Base-by-base conservation (phyloP, 2,797 vertebrate species). In the Microctenopoma lineatum region DNA sequence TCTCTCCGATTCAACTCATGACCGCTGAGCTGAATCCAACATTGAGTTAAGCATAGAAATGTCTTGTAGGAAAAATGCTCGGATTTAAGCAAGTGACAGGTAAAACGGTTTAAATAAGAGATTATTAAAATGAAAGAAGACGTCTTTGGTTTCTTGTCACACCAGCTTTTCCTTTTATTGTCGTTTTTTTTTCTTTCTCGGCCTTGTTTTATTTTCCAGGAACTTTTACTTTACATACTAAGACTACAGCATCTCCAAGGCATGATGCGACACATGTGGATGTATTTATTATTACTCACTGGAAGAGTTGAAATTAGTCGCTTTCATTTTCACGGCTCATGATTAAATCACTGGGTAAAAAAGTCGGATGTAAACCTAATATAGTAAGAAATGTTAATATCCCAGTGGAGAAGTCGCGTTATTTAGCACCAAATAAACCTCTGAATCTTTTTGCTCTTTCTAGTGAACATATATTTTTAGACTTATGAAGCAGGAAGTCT, bases 11-110 rank as follows among this genome's bases (percentile, higher is more conserved):
- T 84, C 59, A 21, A 1, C 50, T 59, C 73, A 13, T 26, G 61
- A 73, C 69, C 63, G 34, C 63, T 52, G 80, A 73, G 59, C 74
- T 46, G 65, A 65, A 70, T 80, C 80, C 18, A 66, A 73, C 59
- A 18, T 65, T 56, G 59, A 41, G 73, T 64, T 42, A 59, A 66
- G 39, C 54, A 66, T 16, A 10, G 45, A 61, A 67, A 59, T 27
- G 56, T 44, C 63, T 60, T 55, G 59, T 44, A 46, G 63, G 27
- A 62, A 36, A 27, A 68, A 48, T 57, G 34, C n/a, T n/a, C 2
- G 12, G 16, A 42, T 54, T 3, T 2, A 2, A 71, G 21, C 32
- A 48, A 44, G 51, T 59, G 76, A 61, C 48, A 13, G 18, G 13
- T 36, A 0, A 36, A 62, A 47, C 36, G 62, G 44, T 25, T 18